Evolutionary conservation across 2,797 vertebrate species (phyloP).

Genomic region (Meriones psammophilus): DNA sequence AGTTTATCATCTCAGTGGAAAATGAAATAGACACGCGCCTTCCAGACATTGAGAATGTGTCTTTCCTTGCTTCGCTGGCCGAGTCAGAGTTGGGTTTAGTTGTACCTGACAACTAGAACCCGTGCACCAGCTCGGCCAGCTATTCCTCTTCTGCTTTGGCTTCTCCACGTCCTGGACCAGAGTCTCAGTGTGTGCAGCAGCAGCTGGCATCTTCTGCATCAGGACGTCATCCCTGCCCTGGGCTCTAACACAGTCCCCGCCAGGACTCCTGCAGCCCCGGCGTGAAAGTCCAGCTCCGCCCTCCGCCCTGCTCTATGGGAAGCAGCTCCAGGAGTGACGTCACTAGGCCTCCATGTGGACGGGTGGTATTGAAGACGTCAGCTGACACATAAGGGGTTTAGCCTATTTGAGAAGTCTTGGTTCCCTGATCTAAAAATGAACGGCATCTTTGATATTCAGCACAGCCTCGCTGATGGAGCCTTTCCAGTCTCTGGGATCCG

Average conservation of each 20-base stretch:
- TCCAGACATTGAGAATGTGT: neutral
- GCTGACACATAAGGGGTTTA: neutral
- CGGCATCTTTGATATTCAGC: conserved; percentile 13
- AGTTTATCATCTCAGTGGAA: neutral
- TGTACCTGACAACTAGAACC: neutral
- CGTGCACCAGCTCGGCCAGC: neutral
- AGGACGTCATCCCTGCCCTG: neutral
- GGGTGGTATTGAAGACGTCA: neutral
- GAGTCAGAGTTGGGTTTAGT: neutral
- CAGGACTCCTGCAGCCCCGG: neutral
- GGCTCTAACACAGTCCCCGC: neutral
- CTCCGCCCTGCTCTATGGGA: neutral
- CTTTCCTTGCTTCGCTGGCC: neutral
- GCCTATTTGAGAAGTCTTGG: conserved; percentile 5
- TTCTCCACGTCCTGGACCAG: neutral
- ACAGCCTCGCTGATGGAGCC: neutral
- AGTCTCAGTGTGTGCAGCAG: neutral
- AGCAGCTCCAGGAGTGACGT: neutral
- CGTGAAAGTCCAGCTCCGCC: neutral
- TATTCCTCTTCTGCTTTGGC: neutral
- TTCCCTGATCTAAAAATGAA: conserved; percentile 16
- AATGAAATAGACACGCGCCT: neutral
- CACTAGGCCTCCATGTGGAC: neutral
- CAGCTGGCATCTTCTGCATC: neutral
- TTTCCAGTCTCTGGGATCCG: neutral